phyloP scores from a whole-genome alignment of 2,113 vertebrate genomes.

The Malaclemys terrapin region DNA sequence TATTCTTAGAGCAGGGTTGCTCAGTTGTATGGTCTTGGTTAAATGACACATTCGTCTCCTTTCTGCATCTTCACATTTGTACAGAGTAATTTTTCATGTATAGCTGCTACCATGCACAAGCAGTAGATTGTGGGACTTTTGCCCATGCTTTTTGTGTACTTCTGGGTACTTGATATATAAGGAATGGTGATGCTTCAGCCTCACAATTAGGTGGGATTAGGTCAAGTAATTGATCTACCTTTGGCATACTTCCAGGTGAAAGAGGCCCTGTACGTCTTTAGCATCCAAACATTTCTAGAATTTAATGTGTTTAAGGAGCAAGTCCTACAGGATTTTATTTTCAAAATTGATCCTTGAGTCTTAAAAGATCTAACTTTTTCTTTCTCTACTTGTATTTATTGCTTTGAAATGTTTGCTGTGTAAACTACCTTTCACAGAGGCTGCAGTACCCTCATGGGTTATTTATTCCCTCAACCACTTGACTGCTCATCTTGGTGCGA shows the following conservation, averaged over 20 bases:
- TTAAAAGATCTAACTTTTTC: not conserved
- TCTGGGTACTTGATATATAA: not conserved
- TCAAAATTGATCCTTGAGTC: not conserved
- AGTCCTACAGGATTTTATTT: not conserved
- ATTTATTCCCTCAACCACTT: not conserved
- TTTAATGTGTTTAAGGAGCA: not conserved
- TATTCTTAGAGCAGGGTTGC: not conserved
- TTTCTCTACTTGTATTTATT: not conserved
- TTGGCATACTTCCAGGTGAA: not conserved
- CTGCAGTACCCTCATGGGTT: not conserved
- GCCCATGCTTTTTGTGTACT: accelerated
- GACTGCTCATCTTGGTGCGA: accelerated
- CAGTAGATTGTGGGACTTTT: not conserved
- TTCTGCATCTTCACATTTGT: not conserved
- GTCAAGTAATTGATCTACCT: not conserved
- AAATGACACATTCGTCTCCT: not conserved
- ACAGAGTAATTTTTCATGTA: not conserved
- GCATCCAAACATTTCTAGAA: not conserved
- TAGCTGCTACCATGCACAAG: not conserved
- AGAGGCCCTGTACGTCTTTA: accelerated
- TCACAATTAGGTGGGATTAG: not conserved
- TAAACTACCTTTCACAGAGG: not conserved
- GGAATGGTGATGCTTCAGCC: accelerated
- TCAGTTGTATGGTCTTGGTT: not conserved
- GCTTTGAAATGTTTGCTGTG: not conserved